Conservation (phyloP, 2,113 vertebrate genomes). For the Daphoenositta chrysoptera region DNA sequence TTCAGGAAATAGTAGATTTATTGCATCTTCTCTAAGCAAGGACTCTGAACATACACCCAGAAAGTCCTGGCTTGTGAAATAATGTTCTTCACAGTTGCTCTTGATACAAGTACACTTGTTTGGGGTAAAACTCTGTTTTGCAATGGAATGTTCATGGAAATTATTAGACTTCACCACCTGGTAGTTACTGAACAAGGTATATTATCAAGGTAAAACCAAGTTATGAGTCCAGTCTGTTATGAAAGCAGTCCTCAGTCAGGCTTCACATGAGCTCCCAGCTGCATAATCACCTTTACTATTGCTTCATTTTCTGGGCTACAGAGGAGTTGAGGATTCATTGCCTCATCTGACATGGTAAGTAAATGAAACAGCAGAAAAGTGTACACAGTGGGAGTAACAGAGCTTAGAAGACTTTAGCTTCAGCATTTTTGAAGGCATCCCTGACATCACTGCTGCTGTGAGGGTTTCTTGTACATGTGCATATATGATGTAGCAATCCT, state of each 20-base stretch:
- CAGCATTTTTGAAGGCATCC: neutral
- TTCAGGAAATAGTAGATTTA: neutral
- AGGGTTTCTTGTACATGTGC: neutral
- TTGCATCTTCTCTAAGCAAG: neutral
- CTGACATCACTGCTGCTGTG: neutral
- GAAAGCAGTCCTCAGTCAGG: neutral
- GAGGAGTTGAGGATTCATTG: neutral
- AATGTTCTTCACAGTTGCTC: neutral
- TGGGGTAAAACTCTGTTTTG: neutral
- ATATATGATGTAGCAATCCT: neutral
- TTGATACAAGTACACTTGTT: neutral
- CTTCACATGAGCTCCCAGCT: neutral
- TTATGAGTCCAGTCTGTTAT: neutral
- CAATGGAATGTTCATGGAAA: neutral
- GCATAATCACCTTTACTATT: neutral
- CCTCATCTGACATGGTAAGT: neutral
- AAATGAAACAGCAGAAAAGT: neutral
- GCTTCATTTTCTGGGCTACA: neutral
- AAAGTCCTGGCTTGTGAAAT: constrained; percentile 1
- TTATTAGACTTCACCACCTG: neutral
- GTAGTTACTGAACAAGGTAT: neutral
- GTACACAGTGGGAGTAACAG: neutral
- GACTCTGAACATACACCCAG: neutral
- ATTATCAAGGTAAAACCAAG: neutral
- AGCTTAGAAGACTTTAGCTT: neutral